phyloP scores from a whole-genome alignment of 2,113 vertebrate genomes.

The Formicarius rufipectus region DNA sequence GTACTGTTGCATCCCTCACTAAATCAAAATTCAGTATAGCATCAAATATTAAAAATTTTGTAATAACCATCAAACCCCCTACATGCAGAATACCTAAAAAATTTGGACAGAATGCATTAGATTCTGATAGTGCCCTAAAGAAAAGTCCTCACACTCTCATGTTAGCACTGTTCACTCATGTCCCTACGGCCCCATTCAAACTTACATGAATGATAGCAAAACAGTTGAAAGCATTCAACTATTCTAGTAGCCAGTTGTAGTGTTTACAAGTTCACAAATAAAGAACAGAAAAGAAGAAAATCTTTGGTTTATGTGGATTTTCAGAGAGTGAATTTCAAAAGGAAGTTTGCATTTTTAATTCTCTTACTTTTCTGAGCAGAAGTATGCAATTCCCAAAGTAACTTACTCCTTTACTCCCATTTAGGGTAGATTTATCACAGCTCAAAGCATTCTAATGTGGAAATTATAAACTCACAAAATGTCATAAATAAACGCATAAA shows the following conservation, averaged over 20 bases:
- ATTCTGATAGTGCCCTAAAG: background rate
- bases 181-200: background rate
- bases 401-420: background rate
- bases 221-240: background rate
- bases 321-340: background rate
- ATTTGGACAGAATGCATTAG: background rate
- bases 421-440: background rate
- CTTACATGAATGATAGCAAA: background rate
- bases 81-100: background rate
- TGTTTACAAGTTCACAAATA: background rate
- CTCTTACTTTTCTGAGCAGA: background rate
- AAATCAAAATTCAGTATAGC: background rate
- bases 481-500: background rate
- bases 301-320: background rate
- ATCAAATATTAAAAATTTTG: background rate
- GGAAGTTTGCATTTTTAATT: background rate
- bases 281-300: background rate
- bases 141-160: background rate
- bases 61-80: background rate
- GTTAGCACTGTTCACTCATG: background rate
- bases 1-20: background rate
- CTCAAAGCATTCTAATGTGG: background rate
- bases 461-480: background rate
- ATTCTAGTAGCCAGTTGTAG: background rate
- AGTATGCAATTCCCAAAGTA: background rate